Base-by-base conservation (phyloP, 2,113 vertebrate species). In the Anguilla japonica region DNA sequence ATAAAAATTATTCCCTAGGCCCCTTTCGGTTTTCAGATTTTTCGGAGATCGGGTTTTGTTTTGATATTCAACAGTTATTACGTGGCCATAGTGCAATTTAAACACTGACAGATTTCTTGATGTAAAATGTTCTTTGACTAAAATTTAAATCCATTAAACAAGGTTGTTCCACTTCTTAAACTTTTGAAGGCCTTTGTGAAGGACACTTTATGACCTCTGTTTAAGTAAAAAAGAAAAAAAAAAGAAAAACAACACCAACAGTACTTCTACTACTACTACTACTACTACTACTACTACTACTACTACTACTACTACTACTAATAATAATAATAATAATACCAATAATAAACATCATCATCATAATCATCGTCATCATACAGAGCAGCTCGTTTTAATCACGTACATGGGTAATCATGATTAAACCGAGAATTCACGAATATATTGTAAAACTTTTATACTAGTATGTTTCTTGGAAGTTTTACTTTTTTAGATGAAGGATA, bases 1-100 rank as follows among this genome's bases (percentile, higher is more conserved):
- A 60, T 15, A 16, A 71, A 71, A 71, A 0, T 9, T 29, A 75
- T n/a, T 34, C 26, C n/a, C 71, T n/a, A 29, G n/a, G 71, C 16
- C 71, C 71, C 71, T 75, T 34, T n/a, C 26, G n/a, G 26, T 2
- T 57, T 34, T 2, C 9, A 11, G 57, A 16, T 60, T 60, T 60
- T 20, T 60, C 60, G 20, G 82, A 46, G 53, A 60, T 83, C 57
- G 20, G 16, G 39, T 83, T 57, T 60, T 63, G 56, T 60, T 63
- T 60, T 60, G 53, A 39, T 83, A 40, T 60, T 60, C 56, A 83
- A 83, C 50, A 83, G n/a, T 39, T 83, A 53, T 83, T 83, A 57
- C 82, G 4, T 46, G 39, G 18, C 40, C 20, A 56, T 57, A 34
- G 81, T n/a, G 53, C 26, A 46, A 50, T 46, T 83, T 57, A 34